Evolutionary conservation across 2,797 vertebrate genomes (phyloP).

Genomic region (Spheniscus humboldti): DNA sequence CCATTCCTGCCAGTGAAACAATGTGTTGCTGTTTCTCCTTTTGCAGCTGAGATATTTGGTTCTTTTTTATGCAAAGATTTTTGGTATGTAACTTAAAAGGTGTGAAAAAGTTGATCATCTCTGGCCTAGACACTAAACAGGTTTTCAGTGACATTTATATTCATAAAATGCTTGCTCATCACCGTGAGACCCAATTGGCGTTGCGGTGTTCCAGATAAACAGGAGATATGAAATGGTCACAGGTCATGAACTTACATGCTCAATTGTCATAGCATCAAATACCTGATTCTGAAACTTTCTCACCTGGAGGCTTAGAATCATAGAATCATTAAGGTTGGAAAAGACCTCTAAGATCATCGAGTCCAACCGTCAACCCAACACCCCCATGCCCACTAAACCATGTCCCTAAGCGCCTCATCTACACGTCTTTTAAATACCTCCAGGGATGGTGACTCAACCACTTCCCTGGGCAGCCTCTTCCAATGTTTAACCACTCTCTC

Average conservation of each 20-base stretch:
- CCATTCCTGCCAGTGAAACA: neutral
- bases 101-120: neutral
- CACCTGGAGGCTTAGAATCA: neutral
- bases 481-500: too few relatives aligned
- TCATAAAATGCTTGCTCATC: neutral
- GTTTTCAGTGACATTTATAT: neutral
- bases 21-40: neutral
- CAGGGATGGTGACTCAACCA: too few relatives aligned
- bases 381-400: too few relatives aligned
- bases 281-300: neutral
- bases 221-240: neutral
- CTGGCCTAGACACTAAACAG: neutral
- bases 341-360: too few relatives aligned
- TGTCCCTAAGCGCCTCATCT: too few relatives aligned
- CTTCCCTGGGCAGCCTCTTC: too few relatives aligned
- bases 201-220: neutral
- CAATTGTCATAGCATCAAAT: neutral
- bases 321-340: too few relatives aligned
- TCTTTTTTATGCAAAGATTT: neutral
- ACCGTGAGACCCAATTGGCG: fast-evolving
- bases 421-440: too few relatives aligned
- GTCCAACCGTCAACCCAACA: too few relatives aligned
- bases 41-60: neutral
- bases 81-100: neutral
- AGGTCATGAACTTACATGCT: neutral